Evolutionary conservation across 2,113 vertebrate genomes (phyloP).

Genomic region (Piprites chloris): DNA sequence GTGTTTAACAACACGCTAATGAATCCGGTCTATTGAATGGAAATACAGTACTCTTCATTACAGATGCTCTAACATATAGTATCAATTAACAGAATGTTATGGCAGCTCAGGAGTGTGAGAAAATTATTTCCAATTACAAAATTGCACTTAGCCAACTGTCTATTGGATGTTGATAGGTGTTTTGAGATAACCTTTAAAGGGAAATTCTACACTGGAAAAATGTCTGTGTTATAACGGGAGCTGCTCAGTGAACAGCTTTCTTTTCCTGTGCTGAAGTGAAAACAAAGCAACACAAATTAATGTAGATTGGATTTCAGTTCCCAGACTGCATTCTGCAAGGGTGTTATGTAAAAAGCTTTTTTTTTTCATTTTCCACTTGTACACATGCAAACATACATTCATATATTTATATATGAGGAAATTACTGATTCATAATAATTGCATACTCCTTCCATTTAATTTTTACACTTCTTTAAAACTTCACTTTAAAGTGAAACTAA

Average conservation of each 20-base stretch:
- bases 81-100: neutral
- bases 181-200: conserved; percentile 14
- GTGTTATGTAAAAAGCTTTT: neutral
- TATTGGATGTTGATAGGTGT: neutral
- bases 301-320: neutral
- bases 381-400: neutral
- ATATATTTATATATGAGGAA: neutral
- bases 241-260: neutral
- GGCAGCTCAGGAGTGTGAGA: neutral
- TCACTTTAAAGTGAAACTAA: neutral
- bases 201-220: neutral
- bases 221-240: neutral
- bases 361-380: neutral
- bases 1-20: conserved; percentile 43
- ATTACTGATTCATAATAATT: neutral
- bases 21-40: neutral
- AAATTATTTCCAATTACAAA: neutral
- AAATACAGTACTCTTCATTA: conserved; percentile 40
- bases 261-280: neutral
- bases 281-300: neutral
- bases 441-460: neutral
- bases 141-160: neutral
- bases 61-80: conserved; percentile 16
- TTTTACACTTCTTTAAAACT: neutral
- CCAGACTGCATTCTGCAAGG: neutral